A percentile compares a stretch with the other conserved stretches of the same genome.
phyloP scores from a whole-genome alignment of 2,797 vertebrate species.

The Dallia pectoralis region DNA sequence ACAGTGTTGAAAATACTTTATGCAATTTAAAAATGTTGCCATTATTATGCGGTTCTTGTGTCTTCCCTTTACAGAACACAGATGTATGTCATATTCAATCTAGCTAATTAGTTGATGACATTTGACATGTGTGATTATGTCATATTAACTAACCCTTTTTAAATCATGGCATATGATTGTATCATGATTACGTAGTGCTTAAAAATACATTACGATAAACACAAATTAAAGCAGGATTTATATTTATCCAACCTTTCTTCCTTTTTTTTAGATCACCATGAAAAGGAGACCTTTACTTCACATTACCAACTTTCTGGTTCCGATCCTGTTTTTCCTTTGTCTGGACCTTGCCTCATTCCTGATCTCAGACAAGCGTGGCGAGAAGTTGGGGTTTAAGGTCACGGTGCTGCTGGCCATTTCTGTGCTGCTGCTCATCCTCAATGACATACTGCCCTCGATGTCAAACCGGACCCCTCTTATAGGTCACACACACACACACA shows the following conservation, averaged over 20 bases:
- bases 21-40: no score
- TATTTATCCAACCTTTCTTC: neutral
- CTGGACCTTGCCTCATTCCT: slow-evolving; percentile 78
- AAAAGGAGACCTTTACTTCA: slow-evolving; percentile 74
- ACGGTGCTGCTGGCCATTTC: slow-evolving; percentile 80
- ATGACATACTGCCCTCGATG: slow-evolving; percentile 80
- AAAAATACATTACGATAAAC: no score
- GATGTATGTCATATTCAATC: no score
- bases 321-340: slow-evolving; percentile 74
- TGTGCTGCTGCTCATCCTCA: slow-evolving; percentile 81
- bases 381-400: slow-evolving; percentile 81
- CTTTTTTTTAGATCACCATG: slow-evolving; percentile 70
- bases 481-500: slow-evolving; percentile 59
- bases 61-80: no score
- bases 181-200: no score
- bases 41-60: no score
- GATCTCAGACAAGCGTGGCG: slow-evolving; percentile 69
- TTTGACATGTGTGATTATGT: no score
- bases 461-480: slow-evolving; percentile 77
- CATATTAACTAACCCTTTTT: no score
- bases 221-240: no score
- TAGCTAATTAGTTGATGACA: no score
- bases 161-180: no score
- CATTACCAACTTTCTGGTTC: slow-evolving; percentile 78
- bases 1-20: no score